Evolutionary conservation across 2,888 invertebrate genomes (phyloP).

Genomic region (Apamea sordens): DNA sequence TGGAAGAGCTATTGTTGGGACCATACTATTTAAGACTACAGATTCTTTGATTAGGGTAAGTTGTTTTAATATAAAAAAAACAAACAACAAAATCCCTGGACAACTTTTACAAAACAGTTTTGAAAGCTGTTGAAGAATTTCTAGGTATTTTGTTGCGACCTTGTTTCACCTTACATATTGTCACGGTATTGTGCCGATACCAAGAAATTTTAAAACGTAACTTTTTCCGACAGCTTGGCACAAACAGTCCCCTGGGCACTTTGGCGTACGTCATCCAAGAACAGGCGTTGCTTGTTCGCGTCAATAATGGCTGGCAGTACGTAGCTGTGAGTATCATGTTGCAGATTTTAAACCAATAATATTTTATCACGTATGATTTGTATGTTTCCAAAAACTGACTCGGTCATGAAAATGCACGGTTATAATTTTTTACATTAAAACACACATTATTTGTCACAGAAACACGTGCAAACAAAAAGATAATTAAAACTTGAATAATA

Average conservation of each 20-base stretch:
- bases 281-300: constrained; percentile 96
- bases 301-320: constrained; percentile 98
- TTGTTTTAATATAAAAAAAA: not conserved
- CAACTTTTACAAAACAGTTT: not conserved
- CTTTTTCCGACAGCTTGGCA: constrained; percentile 80
- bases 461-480: no score
- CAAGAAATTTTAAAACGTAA: constrained; percentile 6
- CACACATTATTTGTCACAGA: no score
- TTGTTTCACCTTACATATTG: not conserved
- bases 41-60: constrained; percentile 85
- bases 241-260: constrained; percentile 93
- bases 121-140: not conserved
- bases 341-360: not conserved
- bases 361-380: no score
- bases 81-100: not conserved
- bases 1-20: constrained; percentile 85
- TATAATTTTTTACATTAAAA: not conserved
- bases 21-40: constrained; percentile 85
- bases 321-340: constrained; percentile 93
- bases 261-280: constrained; percentile 98
- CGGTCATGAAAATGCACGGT: not conserved
- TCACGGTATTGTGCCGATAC: not conserved
- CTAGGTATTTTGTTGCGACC: not conserved
- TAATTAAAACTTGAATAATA: no score
- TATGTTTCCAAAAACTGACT: not conserved